These are phyloP conservation scores for Cynopterus brachyotis DNA, from an alignment of 2,113 vertebrate genomes.

Conservation along the genomic window DNA sequence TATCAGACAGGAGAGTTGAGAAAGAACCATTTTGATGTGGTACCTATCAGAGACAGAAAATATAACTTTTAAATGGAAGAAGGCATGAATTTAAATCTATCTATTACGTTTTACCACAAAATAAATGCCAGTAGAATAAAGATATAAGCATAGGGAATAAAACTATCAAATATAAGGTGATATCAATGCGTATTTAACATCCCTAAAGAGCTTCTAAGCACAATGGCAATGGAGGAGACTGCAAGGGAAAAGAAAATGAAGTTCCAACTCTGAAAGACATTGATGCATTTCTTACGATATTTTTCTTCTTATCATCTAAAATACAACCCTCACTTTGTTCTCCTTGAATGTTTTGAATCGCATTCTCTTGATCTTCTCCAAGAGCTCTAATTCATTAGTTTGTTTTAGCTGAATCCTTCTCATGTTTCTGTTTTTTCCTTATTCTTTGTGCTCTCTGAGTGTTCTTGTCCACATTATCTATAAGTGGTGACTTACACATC, in stretches of 20 bases:
- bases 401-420: background rate
- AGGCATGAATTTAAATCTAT: background rate
- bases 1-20: background rate
- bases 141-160: background rate
- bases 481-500: background rate
- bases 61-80: background rate
- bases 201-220: background rate
- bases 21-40: background rate
- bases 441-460: background rate
- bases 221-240: background rate
- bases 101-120: background rate
- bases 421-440: background rate
- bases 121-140: background rate
- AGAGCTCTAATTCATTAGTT: background rate
- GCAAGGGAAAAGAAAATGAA: background rate
- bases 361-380: background rate
- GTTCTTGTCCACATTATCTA: background rate
- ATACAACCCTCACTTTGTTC: background rate
- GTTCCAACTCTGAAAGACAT: background rate
- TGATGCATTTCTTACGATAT: background rate
- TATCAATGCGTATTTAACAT: background rate
- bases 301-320: background rate
- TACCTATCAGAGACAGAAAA: background rate
- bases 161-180: background rate
- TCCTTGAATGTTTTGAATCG: background rate